These are phyloP conservation scores for Campoletis raptor DNA, from an alignment of 2,888 invertebrate species.

Conservation along the genomic window DNA sequence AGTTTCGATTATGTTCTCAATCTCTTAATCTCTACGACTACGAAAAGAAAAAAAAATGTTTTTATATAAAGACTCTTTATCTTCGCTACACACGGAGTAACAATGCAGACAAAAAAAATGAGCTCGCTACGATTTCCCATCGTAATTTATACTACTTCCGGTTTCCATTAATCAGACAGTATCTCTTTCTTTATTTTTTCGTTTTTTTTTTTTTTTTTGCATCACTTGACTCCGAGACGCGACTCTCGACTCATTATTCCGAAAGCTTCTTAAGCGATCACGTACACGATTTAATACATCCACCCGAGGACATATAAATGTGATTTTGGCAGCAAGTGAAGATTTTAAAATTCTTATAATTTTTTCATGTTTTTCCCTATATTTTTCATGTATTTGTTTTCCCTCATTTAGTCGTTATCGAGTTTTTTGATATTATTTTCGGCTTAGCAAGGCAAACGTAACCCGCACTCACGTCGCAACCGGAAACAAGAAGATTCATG, in stretches of 20 bases:
- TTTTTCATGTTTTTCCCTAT: conserved; percentile 19
- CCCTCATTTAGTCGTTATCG: conserved; percentile 81
- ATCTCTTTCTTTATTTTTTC: conserved; percentile 14
- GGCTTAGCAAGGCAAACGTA: conserved; percentile 92
- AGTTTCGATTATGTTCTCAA: conserved; percentile 19
- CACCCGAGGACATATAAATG: conserved; percentile 24
- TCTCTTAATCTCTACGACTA: conserved; percentile 58
- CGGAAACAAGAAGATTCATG: conserved; percentile 97
- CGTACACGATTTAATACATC: conserved; percentile 34
- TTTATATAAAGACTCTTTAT: conserved; percentile 8
- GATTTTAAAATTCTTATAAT: conserved; percentile 10
- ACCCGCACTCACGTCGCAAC: conserved; percentile 97
- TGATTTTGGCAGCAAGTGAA: conserved; percentile 51
- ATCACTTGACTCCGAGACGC: conserved; percentile 15
- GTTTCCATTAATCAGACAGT: conserved; percentile 23
- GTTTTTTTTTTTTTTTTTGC: not conserved
- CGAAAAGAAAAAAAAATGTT: conserved; percentile 30
- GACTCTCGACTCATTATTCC: conserved; percentile 23
- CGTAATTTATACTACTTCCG: conserved; percentile 46
- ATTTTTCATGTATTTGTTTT: not conserved
- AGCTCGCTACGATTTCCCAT: conserved; percentile 59
- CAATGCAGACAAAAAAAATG: conserved; percentile 37
- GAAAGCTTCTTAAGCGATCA: not conserved
- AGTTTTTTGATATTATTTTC: conserved; percentile 79
- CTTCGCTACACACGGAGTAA: conserved; percentile 42